phyloP scores from a whole-genome alignment of 2,113 vertebrate genomes.

The Conger conger region DNA sequence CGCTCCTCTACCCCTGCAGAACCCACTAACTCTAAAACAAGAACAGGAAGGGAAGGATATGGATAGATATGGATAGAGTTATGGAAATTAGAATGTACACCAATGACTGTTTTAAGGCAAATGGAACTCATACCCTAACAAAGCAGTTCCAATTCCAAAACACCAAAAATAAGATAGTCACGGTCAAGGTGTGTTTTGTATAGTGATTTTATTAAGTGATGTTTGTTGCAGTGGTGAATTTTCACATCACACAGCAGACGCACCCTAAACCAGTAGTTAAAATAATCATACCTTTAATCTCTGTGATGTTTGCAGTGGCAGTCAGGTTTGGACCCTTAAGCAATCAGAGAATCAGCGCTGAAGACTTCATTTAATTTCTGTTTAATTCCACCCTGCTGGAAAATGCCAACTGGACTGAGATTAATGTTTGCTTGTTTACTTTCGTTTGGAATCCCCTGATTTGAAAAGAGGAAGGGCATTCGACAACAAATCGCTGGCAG shows the following conservation, averaged over 20 bases:
- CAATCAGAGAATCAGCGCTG: background rate
- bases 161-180: background rate
- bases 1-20: constrained; percentile 42
- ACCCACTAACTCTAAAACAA: constrained; percentile 47
- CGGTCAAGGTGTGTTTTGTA: background rate
- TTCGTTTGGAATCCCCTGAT: background rate
- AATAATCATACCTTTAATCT: background rate
- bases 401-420: background rate
- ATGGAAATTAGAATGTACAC: background rate
- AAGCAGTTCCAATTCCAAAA: background rate
- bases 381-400: constrained; percentile 4
- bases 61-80: constrained; percentile 1
- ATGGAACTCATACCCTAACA: background rate
- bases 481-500: background rate
- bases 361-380: background rate
- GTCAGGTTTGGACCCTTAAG: background rate
- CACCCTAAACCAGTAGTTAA: background rate
- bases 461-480: background rate
- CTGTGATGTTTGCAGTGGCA: background rate
- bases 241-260: background rate
- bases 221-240: background rate
- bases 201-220: background rate
- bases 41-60: constrained; percentile 35
- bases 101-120: background rate
- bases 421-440: background rate